Percentiles rank a stretch among this genome's conserved stretches.
These are phyloP conservation scores for Hypothenemus hampei DNA, from an alignment of 1,140 invertebrate species.

Conservation along the genomic window DNA sequence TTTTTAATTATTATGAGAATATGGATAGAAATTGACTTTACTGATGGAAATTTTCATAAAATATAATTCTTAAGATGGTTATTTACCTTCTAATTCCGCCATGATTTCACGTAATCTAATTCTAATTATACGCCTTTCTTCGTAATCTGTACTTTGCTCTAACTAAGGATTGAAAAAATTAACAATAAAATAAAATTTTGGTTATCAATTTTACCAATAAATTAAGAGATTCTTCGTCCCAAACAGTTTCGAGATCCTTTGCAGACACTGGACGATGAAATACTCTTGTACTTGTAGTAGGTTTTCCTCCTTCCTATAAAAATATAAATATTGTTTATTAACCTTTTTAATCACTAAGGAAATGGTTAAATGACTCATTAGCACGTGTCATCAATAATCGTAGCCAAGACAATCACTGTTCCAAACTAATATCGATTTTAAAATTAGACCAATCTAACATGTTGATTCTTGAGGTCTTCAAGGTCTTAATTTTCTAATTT, in stretches of 20 bases:
- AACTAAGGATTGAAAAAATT: constrained; percentile 54
- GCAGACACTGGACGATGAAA: constrained; percentile 42
- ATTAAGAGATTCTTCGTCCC: constrained; percentile 66
- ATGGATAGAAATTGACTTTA: no score
- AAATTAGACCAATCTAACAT: constrained; percentile 1
- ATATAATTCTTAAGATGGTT: no score
- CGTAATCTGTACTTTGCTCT: constrained; percentile 79
- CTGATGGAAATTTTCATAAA: no score
- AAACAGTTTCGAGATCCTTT: constrained; percentile 63
- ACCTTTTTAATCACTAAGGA: background rate
- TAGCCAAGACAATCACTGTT: background rate
- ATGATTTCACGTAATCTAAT: constrained; percentile 69
- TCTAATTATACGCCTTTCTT: constrained; percentile 75
- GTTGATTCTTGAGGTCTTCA: background rate
- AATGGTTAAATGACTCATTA: background rate
- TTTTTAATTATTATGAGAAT: no score
- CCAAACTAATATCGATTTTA: background rate
- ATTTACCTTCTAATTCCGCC: constrained; percentile 70
- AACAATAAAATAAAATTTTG: background rate
- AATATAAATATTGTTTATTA: background rate
- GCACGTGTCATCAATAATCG: background rate
- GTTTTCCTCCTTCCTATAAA: constrained; percentile 42
- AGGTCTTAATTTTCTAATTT: background rate
- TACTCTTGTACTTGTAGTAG: constrained; percentile 34
- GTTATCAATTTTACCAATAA: constrained; percentile 58